Conservation (phyloP, 1,140 invertebrate species). For the Pachyrhynchus sulphureomaculatus region DNA sequence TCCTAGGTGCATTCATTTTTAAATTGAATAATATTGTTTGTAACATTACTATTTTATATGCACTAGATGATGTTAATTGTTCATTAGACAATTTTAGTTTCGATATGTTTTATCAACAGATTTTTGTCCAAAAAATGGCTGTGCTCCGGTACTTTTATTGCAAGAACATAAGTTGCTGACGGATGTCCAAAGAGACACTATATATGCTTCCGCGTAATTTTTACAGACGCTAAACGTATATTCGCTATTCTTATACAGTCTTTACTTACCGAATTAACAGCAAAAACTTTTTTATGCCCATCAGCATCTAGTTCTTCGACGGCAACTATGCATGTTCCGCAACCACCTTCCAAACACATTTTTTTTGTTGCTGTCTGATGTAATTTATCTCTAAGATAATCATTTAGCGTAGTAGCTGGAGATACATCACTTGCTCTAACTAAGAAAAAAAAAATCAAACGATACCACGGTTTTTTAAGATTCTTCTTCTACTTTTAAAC, state of each 20-base stretch:
- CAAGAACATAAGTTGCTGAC: no score
- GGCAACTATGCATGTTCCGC: conserved; percentile 76
- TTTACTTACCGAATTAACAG: conserved; percentile 73
- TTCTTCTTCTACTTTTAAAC: neutral
- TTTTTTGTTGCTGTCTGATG: conserved; percentile 75
- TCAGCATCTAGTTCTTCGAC: conserved; percentile 58
- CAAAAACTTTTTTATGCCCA: conserved; percentile 56
- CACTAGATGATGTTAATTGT: no score
- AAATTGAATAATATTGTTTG: no score
- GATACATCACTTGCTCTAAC: conserved; percentile 41
- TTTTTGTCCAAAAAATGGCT: no score
- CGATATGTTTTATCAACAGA: no score
- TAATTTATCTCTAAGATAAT: conserved; percentile 66
- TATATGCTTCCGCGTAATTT: no score
- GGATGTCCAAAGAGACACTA: no score
- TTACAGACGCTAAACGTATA: neutral
- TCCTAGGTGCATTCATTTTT: no score
- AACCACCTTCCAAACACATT: conserved; percentile 82
- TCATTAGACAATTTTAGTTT: no score
- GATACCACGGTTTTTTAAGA: neutral
- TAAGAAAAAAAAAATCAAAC: conserved; percentile 53
- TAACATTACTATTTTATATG: no score
- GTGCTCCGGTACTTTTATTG: no score
- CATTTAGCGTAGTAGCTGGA: conserved; percentile 64
- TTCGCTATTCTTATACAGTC: neutral